Evolutionary conservation across 2,888 invertebrate genomes (phyloP), one percentile per base, ranked within the genome.

Genomic region (Stomorhina lunata): DNA sequence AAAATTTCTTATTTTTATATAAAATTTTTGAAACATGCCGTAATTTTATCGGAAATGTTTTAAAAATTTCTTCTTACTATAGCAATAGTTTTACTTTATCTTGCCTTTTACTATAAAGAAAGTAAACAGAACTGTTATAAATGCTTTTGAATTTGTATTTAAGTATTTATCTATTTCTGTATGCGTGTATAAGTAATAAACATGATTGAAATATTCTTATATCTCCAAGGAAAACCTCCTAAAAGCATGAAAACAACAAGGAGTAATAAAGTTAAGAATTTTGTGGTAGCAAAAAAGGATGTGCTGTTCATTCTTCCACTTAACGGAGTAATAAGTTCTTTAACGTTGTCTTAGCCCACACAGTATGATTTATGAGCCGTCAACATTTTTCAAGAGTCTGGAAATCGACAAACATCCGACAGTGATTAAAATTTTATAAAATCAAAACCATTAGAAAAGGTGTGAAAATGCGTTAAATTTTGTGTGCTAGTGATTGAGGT

Each of bases 281-380:
- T 37, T 65, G 37, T 71, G 55, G 22, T 27, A 40, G 34, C 4
- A 12, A 20, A 48, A 7, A 73, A 50, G 22, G n/a, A n/a, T n/a
- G n/a, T n/a, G n/a, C n/a, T n/a, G n/a, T n/a, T n/a, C n/a, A n/a
- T n/a, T 43, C 22, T 32, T 77, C 9, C 53, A 34, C 34, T 43
- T 53, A 10, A 0, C 55, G 17, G 12, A 48, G 29, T 37, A 65
- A 71, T 65, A 65, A 71, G 57, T 78, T 48, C 37, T 10, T 66
- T 55, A 17, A 7, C n/a, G n/a, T n/a, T 34, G 59, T 43, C 1
- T 25, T 20, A n/a, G n/a, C n/a, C n/a, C 69, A 32, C 20, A 37
- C n/a, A 37, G 69, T 45, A 34, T 71, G 53, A 78, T 78, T 71
- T 71, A 63, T 69, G 45, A 63, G 27, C 27, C 63, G 53, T 63